Conservation (phyloP, 1,140 invertebrate species). For the Drosophila mayri region DNA sequence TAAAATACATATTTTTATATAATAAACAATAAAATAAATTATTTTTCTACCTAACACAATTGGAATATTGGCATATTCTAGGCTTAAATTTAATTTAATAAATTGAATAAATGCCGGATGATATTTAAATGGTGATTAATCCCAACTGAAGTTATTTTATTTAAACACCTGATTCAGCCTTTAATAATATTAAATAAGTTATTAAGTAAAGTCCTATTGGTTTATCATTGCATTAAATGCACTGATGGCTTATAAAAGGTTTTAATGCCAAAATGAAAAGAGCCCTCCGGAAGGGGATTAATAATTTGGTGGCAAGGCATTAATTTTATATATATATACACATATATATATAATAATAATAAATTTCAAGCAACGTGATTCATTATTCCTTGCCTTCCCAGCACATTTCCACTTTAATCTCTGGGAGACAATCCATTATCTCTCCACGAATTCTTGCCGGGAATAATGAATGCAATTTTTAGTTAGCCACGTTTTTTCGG, state of each 20-base stretch:
- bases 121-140: not conserved
- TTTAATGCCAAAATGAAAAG: constrained; percentile 4
- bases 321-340: constrained; percentile 10
- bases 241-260: not conserved
- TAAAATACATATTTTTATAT: too few species aligned
- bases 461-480: constrained; percentile 27
- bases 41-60: too few species aligned
- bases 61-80: not conserved
- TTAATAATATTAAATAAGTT: not conserved
- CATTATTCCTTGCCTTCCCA: not conserved
- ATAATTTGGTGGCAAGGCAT: not conserved
- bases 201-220: not conserved
- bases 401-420: constrained; percentile 5
- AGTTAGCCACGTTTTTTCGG: constrained; percentile 6
- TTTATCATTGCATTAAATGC: constrained; percentile 1
- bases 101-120: not conserved
- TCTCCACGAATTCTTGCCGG: not conserved
- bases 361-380: constrained; percentile 4
- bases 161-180: too few species aligned
- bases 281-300: not conserved
- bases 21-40: too few species aligned
- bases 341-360: constrained; percentile 5
- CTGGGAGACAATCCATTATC: constrained; percentile 29
- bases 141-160: not conserved
- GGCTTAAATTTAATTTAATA: not conserved